Evolutionary conservation across 2,797 vertebrate species (phyloP), one percentile per base, ranked within the genome.

Genomic region (Tragelaphus eurycerus): DNA sequence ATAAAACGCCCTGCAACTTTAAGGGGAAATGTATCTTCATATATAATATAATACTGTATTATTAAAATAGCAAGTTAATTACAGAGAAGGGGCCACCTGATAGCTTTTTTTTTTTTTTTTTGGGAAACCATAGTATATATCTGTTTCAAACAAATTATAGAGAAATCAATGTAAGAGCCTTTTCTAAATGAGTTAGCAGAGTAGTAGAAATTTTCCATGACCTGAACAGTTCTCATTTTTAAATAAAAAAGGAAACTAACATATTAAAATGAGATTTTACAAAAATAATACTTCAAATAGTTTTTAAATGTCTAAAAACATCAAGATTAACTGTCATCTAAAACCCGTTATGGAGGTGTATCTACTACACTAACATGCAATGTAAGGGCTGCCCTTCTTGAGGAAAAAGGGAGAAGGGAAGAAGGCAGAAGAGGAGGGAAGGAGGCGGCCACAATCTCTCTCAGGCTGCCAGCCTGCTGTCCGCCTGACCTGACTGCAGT

Each of bases 161-260:
- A 94, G 21, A 94, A 90, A 43, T 31, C 83, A 31, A 83, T 60
- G 54, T 74, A 87, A 86, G 27, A 76, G 38, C 50, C 59, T 91
- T 86, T 93, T 84, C 52, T 67, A 89, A 95, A 83, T 43, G 85
- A 95, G 76, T 92, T 91, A 60, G 55, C 88, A 55, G 54, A 46
- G 14, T 92, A 89, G 95, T 15, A 96, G 74, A 46, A 93, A 88
- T 86, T 94, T 86, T 95, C 89, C 60, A 48, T 67, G 54, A 95
- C 31, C 74, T 76, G 8, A 92, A 96, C n/a, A 67, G 16, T 57
- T 64, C 92, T 94, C 78, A 85, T 64, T 95, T 90, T 95, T 86
- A 92, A 93, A 64, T 93, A 43, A 95, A 95, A 95, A 96, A 74
- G 64, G 15, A 82, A 97, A 52, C 50, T 86, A 86, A 92, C 54